Evolutionary conservation across 2,797 vertebrate genomes (phyloP).

Genomic region (Acipenser oxyrinchus): DNA sequence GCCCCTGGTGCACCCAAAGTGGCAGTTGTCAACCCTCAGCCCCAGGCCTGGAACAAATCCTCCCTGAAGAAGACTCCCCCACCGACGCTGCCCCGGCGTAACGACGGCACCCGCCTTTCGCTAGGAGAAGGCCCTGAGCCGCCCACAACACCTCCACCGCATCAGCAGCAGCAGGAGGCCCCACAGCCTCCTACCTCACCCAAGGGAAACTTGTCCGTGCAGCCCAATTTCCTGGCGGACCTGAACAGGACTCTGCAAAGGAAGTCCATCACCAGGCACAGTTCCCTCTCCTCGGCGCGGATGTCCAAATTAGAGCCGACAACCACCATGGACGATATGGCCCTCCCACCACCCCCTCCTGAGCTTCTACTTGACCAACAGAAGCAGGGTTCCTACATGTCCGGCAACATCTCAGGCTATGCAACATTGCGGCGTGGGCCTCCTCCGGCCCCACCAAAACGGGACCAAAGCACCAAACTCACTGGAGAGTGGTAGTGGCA

Average conservation of each 20-base stretch:
- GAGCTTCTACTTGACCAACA: slow-evolving; percentile 80
- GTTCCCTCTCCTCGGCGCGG: slow-evolving; percentile 75
- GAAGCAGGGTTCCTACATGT: slow-evolving; percentile 64
- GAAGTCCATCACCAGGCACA: slow-evolving; percentile 85
- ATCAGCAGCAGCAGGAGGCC: slow-evolving; percentile 54
- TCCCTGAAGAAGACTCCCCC: slow-evolving; percentile 81
- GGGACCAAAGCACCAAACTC: slow-evolving; percentile 88
- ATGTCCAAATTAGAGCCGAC: slow-evolving; percentile 65
- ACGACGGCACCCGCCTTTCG: slow-evolving; percentile 74
- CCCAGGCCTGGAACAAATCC: slow-evolving; percentile 76
- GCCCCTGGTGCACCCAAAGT: slow-evolving; percentile 71
- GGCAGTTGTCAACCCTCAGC: slow-evolving; percentile 86
- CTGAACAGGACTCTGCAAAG: slow-evolving; percentile 88
- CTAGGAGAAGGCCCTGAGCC: slow-evolving; percentile 48
- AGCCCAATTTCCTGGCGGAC: slow-evolving; percentile 88
- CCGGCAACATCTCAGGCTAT: slow-evolving; percentile 88
- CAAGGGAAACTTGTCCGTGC: slow-evolving; percentile 77
- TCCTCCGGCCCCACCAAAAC: slow-evolving; percentile 84
- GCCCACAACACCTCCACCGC: slow-evolving; percentile 45
- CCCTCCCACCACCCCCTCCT: slow-evolving; percentile 80
- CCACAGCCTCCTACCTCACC: slow-evolving; percentile 80
- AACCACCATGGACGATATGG: slow-evolving; percentile 93
- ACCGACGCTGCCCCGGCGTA: slow-evolving; percentile 70
- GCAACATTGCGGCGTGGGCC: slow-evolving; percentile 88
- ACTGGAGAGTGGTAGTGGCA: slow-evolving; percentile 74